Evolutionary conservation across 2,797 vertebrate species (phyloP), one percentile per base, ranked within the genome.

Genomic region (Pyrrhura leucotis): DNA sequence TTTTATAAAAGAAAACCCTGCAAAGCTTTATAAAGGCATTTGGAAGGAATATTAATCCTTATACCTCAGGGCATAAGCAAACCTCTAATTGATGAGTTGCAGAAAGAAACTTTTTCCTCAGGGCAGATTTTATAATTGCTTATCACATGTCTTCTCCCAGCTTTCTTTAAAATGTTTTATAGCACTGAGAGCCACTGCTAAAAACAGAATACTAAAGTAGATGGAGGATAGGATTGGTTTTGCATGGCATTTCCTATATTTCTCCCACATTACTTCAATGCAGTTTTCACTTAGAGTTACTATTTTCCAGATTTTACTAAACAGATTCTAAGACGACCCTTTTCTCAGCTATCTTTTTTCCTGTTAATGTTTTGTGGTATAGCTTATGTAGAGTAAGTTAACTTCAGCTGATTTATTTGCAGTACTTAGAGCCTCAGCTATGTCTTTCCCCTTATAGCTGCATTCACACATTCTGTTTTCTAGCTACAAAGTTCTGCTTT

Each of bases 41-140:
- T 92, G 59, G 25, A 65, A 22, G 9, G 35, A 81, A 88, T 90
- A 92, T 48, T 92, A 90, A 85, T 73, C 17, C 5, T 76, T 25
- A 69, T 40, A 78, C 88, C 71, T 94, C 58, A 85, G 62, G 94
- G 67, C 71, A 95, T 73, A 94, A 95, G 84, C 35, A 90, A 89
- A 89, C 17, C 4, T 78, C 53, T 79, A 76, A 90, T 40, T 66
- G 35, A 79, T 44, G 47, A 9, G 9, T n/a, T 95, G 39, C 54
- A 69, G 74, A 50, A 95, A 73, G 45, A 76, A 90, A 76, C 19
- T 26, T 92, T 83, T 81, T 82, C 90, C 92, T 95, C 51, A 63
- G 78, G 90, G 84, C 31, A 94, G 65, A 72, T 80, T 88, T 81
- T 93, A 31, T 86, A 93, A 95, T 93, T 91, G 62, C 54, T 90